Evolutionary conservation across 2,113 vertebrate genomes (phyloP).

Genomic region (Archocentrus centrarchus): DNA sequence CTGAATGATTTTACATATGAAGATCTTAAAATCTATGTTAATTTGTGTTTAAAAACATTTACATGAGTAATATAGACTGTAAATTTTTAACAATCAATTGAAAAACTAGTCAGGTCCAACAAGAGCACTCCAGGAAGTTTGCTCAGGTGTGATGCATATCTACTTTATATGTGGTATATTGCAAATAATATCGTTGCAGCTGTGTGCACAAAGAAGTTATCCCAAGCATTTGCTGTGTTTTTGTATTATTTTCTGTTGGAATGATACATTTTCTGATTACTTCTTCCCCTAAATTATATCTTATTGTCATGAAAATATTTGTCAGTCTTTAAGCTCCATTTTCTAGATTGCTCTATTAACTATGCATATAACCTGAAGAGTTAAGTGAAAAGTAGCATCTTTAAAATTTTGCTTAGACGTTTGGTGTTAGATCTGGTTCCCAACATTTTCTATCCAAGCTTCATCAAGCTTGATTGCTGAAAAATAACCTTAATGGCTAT

Average conservation of each 20-base stretch:
- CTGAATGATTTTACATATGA: neutral
- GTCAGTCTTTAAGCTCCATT: neutral
- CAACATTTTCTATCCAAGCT: neutral
- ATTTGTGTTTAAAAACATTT: no score
- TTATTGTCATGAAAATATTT: neutral
- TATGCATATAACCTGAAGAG: neutral
- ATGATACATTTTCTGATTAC: neutral
- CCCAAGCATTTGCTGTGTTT: neutral
- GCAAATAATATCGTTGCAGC: neutral
- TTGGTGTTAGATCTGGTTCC: neutral
- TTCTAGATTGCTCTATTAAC: neutral
- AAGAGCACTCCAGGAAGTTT: neutral
- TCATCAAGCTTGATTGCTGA: no score
- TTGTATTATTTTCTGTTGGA: neutral
- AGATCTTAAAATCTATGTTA: no score
- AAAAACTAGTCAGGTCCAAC: neutral
- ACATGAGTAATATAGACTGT: neutral
- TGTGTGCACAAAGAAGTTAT: neutral
- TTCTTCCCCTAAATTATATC: neutral
- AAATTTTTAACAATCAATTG: neutral
- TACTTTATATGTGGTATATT: neutral
- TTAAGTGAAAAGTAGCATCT: neutral
- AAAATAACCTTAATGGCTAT: no score
- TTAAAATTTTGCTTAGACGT: neutral
- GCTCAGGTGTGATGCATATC: neutral